phyloP scores from a whole-genome alignment of 2,888 invertebrate species.

The Erebia epiphron region DNA sequence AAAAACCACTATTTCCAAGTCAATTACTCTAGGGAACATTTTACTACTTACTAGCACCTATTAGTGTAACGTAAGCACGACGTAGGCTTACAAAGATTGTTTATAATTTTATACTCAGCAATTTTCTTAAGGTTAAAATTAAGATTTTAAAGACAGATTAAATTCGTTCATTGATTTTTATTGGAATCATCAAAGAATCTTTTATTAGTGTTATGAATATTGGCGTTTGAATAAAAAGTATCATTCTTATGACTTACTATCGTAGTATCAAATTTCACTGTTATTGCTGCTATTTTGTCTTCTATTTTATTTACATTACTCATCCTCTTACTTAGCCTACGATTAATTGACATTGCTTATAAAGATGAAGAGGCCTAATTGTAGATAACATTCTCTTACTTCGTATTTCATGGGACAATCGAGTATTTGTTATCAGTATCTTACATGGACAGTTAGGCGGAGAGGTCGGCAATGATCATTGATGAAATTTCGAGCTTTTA shows the following conservation, averaged over 20 bases:
- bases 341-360: conserved; percentile 24
- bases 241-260: conserved; percentile 17
- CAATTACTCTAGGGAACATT: conserved; percentile 93
- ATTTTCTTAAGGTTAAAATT: conserved; percentile 74
- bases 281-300: conserved; percentile 51
- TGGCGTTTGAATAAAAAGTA: conserved; percentile 30
- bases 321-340: conserved; percentile 31
- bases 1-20: conserved; percentile 88
- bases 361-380: conserved; percentile 38
- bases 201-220: conserved; percentile 32
- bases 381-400: background rate
- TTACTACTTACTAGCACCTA: conserved; percentile 83
- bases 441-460: conserved; percentile 35
- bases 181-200: conserved; percentile 32
- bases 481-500: conserved; percentile 79
- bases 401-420: conserved; percentile 21
- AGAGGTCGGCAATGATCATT: conserved; percentile 66
- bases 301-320: conserved; percentile 34
- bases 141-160: conserved; percentile 53
- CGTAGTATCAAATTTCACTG: conserved; percentile 5
- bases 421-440: conserved; percentile 16
- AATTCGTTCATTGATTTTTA: conserved; percentile 39
- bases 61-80: conserved; percentile 72
- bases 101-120: conserved; percentile 82
- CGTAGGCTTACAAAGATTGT: conserved; percentile 75